Evolutionary conservation across 2,888 invertebrate genomes (phyloP).

Genomic region (Ichneumoninae sp.): DNA sequence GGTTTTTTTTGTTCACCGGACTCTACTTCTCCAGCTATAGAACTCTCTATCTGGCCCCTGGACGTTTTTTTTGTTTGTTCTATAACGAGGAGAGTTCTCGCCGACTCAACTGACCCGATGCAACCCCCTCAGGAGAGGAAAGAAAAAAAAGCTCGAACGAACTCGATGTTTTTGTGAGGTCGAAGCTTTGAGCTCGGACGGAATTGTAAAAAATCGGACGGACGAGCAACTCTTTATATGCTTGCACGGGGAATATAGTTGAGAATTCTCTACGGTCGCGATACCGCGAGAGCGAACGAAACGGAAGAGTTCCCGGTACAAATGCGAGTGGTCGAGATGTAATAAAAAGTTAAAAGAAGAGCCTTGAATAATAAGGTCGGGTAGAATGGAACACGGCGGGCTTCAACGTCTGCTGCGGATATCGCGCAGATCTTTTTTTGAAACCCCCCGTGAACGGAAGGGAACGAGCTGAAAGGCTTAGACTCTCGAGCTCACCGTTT

Average conservation of each 20-base stretch:
- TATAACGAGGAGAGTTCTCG: slow-evolving; percentile 22
- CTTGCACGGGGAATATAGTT: not conserved
- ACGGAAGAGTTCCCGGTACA: not conserved
- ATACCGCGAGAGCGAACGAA: not conserved
- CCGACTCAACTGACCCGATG: slow-evolving; percentile 2
- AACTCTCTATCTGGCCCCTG: not conserved
- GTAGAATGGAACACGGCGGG: not conserved
- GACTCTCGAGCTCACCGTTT: too few relatives aligned
- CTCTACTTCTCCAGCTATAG: not conserved
- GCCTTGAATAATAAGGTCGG: not conserved
- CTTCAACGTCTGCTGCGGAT: not conserved
- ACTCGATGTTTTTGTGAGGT: not conserved
- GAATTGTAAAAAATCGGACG: not conserved
- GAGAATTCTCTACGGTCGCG: not conserved
- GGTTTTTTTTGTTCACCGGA: slow-evolving; percentile 5
- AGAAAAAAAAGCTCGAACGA: not conserved
- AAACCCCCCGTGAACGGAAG: not conserved
- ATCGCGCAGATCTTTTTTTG: not conserved
- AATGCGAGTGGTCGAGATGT: not conserved
- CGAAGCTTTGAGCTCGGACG: not conserved
- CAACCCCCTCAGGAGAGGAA: not conserved
- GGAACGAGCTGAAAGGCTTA: not conserved
- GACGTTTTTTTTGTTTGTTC: slow-evolving; percentile 1
- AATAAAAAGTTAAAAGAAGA: not conserved
- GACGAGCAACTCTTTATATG: not conserved